phyloP scores from a whole-genome alignment of 2,113 vertebrate genomes.

The Hucho hucho region DNA sequence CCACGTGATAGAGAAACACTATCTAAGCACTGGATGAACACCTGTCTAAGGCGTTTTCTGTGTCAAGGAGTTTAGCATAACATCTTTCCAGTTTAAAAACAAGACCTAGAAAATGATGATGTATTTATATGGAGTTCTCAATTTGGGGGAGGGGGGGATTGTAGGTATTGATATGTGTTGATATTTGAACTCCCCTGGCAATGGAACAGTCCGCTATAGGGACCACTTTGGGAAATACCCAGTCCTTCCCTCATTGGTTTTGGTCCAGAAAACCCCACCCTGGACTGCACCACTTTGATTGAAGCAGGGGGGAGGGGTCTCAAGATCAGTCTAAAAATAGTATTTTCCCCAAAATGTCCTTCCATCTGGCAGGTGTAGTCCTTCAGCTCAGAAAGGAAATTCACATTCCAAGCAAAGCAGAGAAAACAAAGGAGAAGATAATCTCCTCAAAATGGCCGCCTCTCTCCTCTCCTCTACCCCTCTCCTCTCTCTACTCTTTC shows the following conservation, averaged over 20 bases:
- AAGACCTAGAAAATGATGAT: constrained; percentile 63
- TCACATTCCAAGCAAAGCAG: constrained; percentile 33
- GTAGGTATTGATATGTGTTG: constrained; percentile 75
- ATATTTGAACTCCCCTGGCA: constrained; percentile 54
- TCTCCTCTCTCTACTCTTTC: not conserved
- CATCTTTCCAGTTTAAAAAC: constrained; percentile 60
- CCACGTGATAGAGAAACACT: constrained; percentile 58
- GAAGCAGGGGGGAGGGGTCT: constrained; percentile 25
- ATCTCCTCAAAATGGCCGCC: constrained; percentile 2
- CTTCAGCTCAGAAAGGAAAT: not conserved
- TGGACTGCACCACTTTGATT: constrained; percentile 27
- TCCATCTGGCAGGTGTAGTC: not conserved
- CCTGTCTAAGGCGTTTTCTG: constrained; percentile 39
- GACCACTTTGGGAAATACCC: constrained; percentile 21
- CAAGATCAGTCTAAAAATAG: constrained; percentile 4
- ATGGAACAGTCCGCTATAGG: constrained; percentile 29
- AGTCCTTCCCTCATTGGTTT: constrained; percentile 35
- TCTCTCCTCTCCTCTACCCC: constrained; percentile 11
- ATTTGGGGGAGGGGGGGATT: constrained; percentile 43
- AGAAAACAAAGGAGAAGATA: constrained; percentile 41
- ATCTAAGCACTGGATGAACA: constrained; percentile 57
- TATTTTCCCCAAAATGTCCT: not conserved
- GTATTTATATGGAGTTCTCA: constrained; percentile 57
- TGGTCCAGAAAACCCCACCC: constrained; percentile 18
- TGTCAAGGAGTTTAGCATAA: constrained; percentile 48